These are phyloP conservation scores for Lydus trimaculatus DNA, from an alignment of 2,888 invertebrate genomes.

Conservation along the genomic window DNA sequence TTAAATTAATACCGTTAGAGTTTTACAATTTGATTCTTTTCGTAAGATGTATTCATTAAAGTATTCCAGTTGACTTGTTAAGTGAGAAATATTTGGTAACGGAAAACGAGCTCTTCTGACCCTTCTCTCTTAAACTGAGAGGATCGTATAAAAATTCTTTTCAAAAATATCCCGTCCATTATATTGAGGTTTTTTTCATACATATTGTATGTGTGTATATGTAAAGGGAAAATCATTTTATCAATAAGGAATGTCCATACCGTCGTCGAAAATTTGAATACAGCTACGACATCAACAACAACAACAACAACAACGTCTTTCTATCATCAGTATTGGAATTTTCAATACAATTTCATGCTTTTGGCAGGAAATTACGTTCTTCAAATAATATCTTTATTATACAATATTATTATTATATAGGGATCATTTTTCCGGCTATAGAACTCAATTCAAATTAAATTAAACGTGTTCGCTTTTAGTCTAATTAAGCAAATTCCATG, in stretches of 20 bases:
- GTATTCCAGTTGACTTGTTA: neutral
- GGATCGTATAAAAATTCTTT: constrained; percentile 14
- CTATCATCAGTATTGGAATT: constrained; percentile 32
- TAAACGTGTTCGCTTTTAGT: neutral
- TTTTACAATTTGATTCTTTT: neutral
- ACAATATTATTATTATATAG: neutral
- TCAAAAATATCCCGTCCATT: constrained; percentile 12
- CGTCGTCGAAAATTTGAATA: constrained; percentile 32
- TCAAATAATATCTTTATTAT: constrained; percentile 25
- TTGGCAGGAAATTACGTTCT: constrained; percentile 34
- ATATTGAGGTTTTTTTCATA: constrained; percentile 11
- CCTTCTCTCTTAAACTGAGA: neutral
- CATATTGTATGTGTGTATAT: neutral
- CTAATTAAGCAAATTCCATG: neutral
- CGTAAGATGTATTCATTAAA: neutral
- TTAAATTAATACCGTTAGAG: constrained; percentile 1
- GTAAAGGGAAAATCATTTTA: constrained; percentile 27
- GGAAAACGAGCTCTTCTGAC: neutral
- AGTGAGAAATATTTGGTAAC: neutral
- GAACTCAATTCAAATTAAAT: neutral
- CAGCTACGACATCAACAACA: constrained; percentile 19
- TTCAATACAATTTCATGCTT: constrained; percentile 30
- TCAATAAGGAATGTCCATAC: constrained; percentile 36
- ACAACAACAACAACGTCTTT: constrained; percentile 6
- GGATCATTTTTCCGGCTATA: neutral